phyloP scores from a whole-genome alignment of 2,113 vertebrate species.

The Bolborhynchus lineola region DNA sequence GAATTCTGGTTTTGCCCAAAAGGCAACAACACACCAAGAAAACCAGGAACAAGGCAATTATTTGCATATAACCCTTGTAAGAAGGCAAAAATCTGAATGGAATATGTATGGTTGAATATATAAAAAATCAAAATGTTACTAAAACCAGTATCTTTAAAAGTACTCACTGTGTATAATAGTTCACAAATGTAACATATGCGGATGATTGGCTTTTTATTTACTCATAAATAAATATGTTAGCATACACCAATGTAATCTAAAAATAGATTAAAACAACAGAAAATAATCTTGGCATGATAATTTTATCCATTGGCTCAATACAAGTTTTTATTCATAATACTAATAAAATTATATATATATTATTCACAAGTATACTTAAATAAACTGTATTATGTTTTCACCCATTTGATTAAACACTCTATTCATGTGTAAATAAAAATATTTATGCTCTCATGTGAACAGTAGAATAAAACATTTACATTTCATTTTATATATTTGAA shows the following conservation, averaged over 20 bases:
- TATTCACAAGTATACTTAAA: not conserved
- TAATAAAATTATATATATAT: not conserved
- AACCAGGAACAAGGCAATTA: not conserved
- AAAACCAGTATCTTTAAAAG: conserved; percentile 2
- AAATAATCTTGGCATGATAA: not conserved
- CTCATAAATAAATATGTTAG: not conserved
- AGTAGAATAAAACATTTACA: not conserved
- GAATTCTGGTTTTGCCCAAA: not conserved
- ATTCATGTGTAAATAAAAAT: not conserved
- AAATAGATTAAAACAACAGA: not conserved
- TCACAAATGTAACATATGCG: not conserved
- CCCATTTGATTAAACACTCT: not conserved
- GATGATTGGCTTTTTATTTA: not conserved
- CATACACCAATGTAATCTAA: not conserved
- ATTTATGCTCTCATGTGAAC: not conserved
- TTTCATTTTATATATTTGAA: not conserved
- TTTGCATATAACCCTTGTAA: not conserved
- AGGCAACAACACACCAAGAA: not conserved
- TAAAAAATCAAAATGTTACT: not conserved
- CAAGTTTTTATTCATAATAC: not conserved
- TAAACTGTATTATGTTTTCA: not conserved
- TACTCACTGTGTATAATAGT: not conserved
- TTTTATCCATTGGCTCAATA: not conserved
- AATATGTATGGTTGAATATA: not conserved
- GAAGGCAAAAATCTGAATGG: not conserved